A percentile compares a stretch with the other conserved stretches of the same genome.
Evolutionary conservation across 2,888 invertebrate species (phyloP).

Genomic region (Escarpia spicata): DNA sequence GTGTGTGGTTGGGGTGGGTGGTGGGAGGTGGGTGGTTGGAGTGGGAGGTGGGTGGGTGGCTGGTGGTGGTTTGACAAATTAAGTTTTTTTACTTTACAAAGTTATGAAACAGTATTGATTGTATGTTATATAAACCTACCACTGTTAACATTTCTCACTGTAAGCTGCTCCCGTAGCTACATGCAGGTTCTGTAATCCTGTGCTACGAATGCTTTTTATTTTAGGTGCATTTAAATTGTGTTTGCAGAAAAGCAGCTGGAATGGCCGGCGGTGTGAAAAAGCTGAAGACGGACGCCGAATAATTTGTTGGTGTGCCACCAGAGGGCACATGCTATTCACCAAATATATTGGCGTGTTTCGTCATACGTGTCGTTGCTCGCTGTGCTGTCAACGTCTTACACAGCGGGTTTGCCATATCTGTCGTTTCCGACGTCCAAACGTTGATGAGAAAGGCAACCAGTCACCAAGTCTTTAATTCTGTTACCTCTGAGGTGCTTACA

Average conservation of each 20-base stretch:
- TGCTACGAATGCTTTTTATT: background rate
- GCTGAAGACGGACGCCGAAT: slow-evolving; percentile 18
- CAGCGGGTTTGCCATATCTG: background rate
- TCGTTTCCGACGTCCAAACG: background rate
- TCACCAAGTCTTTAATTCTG: background rate
- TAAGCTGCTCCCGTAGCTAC: background rate
- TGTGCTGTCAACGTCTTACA: background rate
- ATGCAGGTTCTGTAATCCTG: background rate
- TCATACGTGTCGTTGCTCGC: background rate
- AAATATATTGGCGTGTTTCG: background rate
- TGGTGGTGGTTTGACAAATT: slow-evolving; percentile 2
- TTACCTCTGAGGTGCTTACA: background rate
- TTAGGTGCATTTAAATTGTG: background rate
- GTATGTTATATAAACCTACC: background rate
- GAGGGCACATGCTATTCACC: slow-evolving; percentile 8
- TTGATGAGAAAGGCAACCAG: background rate
- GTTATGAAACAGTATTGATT: too few relatives aligned
- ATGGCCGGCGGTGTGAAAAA: slow-evolving; percentile 18
- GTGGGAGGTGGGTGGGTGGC: too few relatives aligned
- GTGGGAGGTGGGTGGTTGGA: too few relatives aligned
- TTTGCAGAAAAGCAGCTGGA: slow-evolving; percentile 19
- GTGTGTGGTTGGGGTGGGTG: too few relatives aligned
- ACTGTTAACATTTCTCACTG: background rate
- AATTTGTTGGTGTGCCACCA: background rate
- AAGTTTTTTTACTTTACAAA: background rate